Conservation (phyloP, 1,140 invertebrate species). For the Aphaenogaster rudis region DNA sequence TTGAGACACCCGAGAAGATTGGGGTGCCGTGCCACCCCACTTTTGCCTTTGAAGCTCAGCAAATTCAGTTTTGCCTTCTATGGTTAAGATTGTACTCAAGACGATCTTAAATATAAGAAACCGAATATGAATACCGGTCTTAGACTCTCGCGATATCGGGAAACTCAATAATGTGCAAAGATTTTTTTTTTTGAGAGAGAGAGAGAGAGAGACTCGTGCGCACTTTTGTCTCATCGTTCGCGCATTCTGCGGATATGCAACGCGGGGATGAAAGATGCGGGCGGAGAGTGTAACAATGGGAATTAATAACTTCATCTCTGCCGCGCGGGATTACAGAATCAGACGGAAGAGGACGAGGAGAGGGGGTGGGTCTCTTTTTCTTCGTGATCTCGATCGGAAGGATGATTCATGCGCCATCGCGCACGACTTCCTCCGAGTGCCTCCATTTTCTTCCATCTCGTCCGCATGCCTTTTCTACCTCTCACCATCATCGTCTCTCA, state of each 20-base stretch:
- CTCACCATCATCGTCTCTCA: constrained; percentile 14
- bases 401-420: constrained; percentile 70
- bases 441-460: constrained; percentile 71
- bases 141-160: neutral
- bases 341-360: neutral
- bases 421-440: constrained; percentile 66
- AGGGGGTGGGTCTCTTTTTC: constrained; percentile 23
- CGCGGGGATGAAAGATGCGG: neutral
- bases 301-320: constrained; percentile 61
- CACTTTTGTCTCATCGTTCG: neutral
- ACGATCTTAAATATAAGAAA: no score
- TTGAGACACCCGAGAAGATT: no score
- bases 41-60: no score
- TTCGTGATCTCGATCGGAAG: constrained; percentile 48
- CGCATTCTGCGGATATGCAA: neutral
- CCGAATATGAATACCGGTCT: no score
- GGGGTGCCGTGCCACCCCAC: no score
- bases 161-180: neutral
- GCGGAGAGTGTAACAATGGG: constrained; percentile 2
- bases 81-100: no score
- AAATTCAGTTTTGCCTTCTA: no score
- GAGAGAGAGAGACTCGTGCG: neutral
- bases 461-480: constrained; percentile 41
- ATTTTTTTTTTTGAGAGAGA: neutral
- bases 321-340: constrained; percentile 16